phyloP scores from a whole-genome alignment of 2,113 vertebrate genomes.

The Cephalopholis sonnerati region DNA sequence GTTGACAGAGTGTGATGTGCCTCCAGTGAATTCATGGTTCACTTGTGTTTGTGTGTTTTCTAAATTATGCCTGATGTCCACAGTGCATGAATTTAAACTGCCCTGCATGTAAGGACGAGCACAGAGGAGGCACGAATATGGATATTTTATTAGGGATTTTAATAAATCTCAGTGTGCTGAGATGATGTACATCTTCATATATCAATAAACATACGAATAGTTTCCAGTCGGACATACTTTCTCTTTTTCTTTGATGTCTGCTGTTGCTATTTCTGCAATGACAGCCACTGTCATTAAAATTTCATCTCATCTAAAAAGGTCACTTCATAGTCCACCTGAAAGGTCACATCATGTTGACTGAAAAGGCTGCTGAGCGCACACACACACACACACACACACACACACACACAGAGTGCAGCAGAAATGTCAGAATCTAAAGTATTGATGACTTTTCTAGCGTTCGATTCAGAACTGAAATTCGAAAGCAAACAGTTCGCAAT shows the following conservation, averaged over 20 bases:
- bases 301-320: constrained; percentile 52
- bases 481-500: background rate
- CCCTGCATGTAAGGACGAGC: background rate
- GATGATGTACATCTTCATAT: background rate
- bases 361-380: background rate
- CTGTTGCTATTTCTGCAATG: background rate
- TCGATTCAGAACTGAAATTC: background rate
- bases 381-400: background rate
- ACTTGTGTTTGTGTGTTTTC: constrained; percentile 57
- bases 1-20: constrained; percentile 43
- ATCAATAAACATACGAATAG: background rate
- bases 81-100: too few species aligned
- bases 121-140: background rate
- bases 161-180: background rate
- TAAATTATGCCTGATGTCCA: constrained; percentile 24
- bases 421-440: constrained; percentile 7
- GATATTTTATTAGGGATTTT: background rate
- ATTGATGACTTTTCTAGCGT: background rate
- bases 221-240: background rate
- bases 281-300: constrained; percentile 44
- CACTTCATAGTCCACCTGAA: constrained; percentile 24
- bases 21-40: constrained; percentile 42
- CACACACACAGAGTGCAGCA: background rate
- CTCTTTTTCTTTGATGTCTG: background rate
- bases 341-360: constrained; percentile 13